These are phyloP conservation scores for Tridacna crocea DNA, from an alignment of 2,888 invertebrate species.

Conservation along the genomic window DNA sequence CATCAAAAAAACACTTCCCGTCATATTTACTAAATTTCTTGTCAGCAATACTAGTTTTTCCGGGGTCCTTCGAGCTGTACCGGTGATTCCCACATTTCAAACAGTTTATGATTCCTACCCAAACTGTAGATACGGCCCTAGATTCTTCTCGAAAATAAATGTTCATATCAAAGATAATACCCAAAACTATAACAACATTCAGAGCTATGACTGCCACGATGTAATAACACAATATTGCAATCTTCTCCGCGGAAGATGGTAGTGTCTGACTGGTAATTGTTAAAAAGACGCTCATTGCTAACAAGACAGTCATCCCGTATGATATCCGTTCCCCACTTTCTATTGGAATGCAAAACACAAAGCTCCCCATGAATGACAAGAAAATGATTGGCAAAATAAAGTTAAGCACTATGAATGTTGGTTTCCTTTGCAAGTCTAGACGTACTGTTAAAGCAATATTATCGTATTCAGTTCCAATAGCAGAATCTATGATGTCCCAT, in stretches of 20 bases:
- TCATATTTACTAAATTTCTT: too few species aligned
- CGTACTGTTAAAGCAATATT: background rate
- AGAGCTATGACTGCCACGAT: background rate
- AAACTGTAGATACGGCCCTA: background rate
- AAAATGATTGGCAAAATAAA: constrained; percentile 12
- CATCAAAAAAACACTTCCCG: too few species aligned
- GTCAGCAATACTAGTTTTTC: too few species aligned
- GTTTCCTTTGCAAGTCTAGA: background rate
- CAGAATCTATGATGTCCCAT: background rate
- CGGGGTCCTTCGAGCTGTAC: background rate
- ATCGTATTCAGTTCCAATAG: background rate
- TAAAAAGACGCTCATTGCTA: constrained; percentile 1
- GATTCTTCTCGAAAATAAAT: background rate
- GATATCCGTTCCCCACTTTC: constrained; percentile 14
- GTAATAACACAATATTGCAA: constrained; percentile 3
- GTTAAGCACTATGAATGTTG: background rate
- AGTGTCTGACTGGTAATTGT: constrained; percentile 1
- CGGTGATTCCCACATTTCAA: background rate
- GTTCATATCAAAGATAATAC: constrained; percentile 7
- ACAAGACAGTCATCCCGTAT: constrained; percentile 7
- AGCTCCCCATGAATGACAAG: background rate
- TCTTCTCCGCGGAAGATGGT: background rate
- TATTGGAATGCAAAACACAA: constrained; percentile 6
- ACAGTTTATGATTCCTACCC: background rate
- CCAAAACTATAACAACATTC: constrained; percentile 6